phyloP scores from a whole-genome alignment of 2,797 vertebrate species.

The Acipenser ruthenus region DNA sequence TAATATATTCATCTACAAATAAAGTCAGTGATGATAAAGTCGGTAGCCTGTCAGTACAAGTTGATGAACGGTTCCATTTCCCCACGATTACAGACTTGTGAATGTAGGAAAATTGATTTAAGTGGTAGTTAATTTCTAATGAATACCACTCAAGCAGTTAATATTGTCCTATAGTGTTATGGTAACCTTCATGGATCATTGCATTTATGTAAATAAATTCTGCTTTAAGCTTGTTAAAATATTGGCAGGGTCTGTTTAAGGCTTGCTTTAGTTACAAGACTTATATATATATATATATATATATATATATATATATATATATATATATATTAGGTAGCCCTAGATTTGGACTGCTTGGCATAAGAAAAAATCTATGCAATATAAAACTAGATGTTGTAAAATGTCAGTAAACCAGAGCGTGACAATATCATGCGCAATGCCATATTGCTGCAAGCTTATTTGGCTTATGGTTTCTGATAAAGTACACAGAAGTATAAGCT shows the following conservation, averaged over 20 bases:
- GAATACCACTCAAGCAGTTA: conserved; percentile 71
- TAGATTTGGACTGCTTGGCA: too few relatives aligned
- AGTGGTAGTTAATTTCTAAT: conserved; percentile 81
- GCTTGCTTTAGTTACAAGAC: conserved; percentile 6
- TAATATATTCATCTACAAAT: conserved; percentile 60
- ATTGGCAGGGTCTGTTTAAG: conserved; percentile 39
- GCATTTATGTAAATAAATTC: conserved; percentile 68
- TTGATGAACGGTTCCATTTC: conserved; percentile 67
- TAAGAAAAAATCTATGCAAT: too few relatives aligned
- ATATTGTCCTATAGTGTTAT: conserved; percentile 67
- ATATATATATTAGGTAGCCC: too few relatives aligned
- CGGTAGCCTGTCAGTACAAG: conserved; percentile 57
- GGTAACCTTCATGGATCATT: conserved; percentile 76
- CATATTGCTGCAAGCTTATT: too few relatives aligned
- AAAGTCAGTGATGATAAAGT: conserved; percentile 45
- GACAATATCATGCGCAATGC: too few relatives aligned
- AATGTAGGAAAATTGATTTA: conserved; percentile 76
- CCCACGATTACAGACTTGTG: conserved; percentile 62
- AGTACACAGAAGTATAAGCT: too few relatives aligned
- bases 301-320: neutral
- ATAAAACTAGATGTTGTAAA: too few relatives aligned
- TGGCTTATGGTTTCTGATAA: too few relatives aligned
- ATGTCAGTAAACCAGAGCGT: too few relatives aligned
- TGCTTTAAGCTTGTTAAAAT: conserved; percentile 59
- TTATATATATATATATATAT: neutral